Conservation (phyloP, 2,888 invertebrate genomes). For the Tanytarsus gracilentus region DNA sequence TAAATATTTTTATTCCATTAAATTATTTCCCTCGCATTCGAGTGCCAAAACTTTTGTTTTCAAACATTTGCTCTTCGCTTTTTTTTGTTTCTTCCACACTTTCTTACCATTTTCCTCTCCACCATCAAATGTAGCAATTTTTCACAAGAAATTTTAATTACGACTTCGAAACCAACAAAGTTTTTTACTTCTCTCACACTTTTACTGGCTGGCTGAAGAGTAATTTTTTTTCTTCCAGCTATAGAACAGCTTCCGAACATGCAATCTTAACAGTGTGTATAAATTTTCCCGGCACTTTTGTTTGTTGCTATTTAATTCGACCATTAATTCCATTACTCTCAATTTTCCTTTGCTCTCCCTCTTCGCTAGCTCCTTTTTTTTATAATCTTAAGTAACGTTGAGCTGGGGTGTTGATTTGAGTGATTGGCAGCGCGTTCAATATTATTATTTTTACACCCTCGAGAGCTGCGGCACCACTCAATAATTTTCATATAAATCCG, state of each 20-base stretch:
- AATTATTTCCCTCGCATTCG: slow-evolving; percentile 18
- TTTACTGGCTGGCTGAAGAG: neutral
- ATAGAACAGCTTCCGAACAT: slow-evolving; percentile 29
- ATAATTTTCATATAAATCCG: too few relatives aligned
- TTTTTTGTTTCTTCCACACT: neutral
- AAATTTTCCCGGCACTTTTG: slow-evolving; percentile 25
- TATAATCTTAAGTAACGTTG: neutral
- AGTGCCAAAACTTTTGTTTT: slow-evolving; percentile 26
- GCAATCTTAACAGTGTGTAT: slow-evolving; percentile 13
- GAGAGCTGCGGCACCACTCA: too few relatives aligned
- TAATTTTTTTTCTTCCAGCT: neutral
- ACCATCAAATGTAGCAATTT: slow-evolving; percentile 16
- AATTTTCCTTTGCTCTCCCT: neutral
- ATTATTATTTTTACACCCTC: too few relatives aligned
- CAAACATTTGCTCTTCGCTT: neutral
- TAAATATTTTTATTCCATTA: slow-evolving; percentile 4
- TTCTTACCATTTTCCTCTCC: neutral
- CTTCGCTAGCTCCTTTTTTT: neutral
- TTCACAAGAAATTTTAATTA: slow-evolving; percentile 27
- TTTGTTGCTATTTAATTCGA: slow-evolving; percentile 2
- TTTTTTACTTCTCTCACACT: slow-evolving; percentile 16
- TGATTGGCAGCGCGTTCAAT: too few relatives aligned
- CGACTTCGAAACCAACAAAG: slow-evolving; percentile 16
- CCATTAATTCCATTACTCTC: slow-evolving; percentile 13
- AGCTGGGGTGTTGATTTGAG: too few relatives aligned